phyloP scores from a whole-genome alignment of 2,888 invertebrate species.

The Epiperipatus broadwayi region DNA sequence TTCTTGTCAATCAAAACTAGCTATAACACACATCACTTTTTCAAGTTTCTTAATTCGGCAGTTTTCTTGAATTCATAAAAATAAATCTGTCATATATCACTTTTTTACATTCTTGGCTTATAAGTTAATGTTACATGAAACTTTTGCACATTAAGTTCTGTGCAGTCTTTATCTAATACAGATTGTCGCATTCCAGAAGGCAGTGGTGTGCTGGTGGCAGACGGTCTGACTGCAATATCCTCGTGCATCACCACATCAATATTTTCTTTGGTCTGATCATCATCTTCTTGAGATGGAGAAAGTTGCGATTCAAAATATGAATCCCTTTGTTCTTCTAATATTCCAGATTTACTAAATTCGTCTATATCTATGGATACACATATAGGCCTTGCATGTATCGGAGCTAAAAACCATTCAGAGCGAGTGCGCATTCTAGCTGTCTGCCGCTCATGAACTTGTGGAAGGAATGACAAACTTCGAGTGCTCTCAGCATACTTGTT shows the following conservation, averaged over 20 bases:
- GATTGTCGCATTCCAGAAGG: constrained; percentile 13
- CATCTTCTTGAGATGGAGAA: not conserved
- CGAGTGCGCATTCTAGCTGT: constrained; percentile 87
- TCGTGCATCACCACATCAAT: constrained; percentile 9
- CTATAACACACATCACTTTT: too few relatives aligned
- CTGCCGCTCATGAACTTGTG: constrained; percentile 87
- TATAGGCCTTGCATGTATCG: too few relatives aligned
- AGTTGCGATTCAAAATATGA: too few relatives aligned
- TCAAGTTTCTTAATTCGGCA: too few relatives aligned
- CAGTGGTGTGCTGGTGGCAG: constrained; percentile 15
- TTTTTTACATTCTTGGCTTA: constrained; percentile 35
- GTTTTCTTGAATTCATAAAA: too few relatives aligned
- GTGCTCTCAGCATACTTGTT: constrained; percentile 80
- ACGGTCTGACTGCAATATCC: constrained; percentile 9
- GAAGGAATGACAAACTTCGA: constrained; percentile 70
- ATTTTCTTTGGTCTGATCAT: constrained; percentile 9
- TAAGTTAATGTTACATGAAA: constrained; percentile 35
- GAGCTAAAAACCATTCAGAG: constrained; percentile 77
- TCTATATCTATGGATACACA: too few relatives aligned
- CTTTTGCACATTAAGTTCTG: constrained; percentile 34
- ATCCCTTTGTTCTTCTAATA: too few relatives aligned
- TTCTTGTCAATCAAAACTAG: too few relatives aligned
- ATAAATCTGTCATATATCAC: too few relatives aligned
- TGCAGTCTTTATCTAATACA: constrained; percentile 31
- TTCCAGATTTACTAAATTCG: too few relatives aligned